Evolutionary conservation across 2,888 invertebrate species (phyloP), one percentile per base, ranked within the genome.

Genomic region (Macropis europaea): DNA sequence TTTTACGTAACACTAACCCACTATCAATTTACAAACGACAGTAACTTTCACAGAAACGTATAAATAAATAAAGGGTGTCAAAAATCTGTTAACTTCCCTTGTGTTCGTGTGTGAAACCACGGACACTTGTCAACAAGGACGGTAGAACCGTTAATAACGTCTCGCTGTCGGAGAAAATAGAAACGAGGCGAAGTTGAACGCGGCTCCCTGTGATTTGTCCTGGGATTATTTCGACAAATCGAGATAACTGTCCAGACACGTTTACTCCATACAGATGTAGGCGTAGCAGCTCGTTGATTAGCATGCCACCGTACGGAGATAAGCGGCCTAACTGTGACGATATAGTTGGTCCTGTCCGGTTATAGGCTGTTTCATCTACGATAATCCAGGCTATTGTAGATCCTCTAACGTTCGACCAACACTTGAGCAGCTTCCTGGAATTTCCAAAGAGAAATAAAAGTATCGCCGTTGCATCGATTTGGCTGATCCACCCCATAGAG

Each of bases 191-290:
- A 86, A 82, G 83, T 85, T 82, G 84, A 84, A 82, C 77, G 78
- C 81, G 52, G 64, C n/a, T 60, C 69, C 66, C 47, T 73, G 74
- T 82, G 82, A 87, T 87, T 85, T 86, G 86, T 86, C 82, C 77
- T 64, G 78, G 88, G 88, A 86, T 88, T 88, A 88, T 86, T 88
- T 83, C 82, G 86, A 85, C 86, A 84, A 86, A 88, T 87, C 85
- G 84, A 82, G 86, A 87, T 86, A 87, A 86, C 86, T 84, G 79
- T 61, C 73, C 72, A 79, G 73, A 79, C 76, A 77, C 78, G 81
- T 71, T 78, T 73, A 79, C 66, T 75, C 73, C 71, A 56, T 72
- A 82, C 79, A 82, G 70, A 80, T 77, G 70, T 77, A 82, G 79
- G 82, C 77, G 67, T 62, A 77, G 71, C 54, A 64, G 73, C 78